Base-by-base conservation (phyloP, 2,797 vertebrate species). In the Peromyscus melanophrys region DNA sequence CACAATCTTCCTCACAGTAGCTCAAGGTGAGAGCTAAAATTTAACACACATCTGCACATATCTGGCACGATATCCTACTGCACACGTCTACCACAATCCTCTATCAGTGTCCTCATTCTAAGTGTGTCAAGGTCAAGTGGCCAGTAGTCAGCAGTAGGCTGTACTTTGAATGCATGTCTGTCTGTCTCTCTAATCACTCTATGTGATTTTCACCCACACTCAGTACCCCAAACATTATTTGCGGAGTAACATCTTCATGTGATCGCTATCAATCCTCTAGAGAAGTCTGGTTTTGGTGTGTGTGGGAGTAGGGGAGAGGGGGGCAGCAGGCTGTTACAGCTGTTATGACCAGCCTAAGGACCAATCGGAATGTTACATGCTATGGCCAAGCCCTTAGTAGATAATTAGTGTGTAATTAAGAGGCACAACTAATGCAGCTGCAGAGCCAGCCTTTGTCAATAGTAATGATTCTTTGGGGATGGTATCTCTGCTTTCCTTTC, bases 371-470 rank as follows among this genome's bases (percentile, higher is more conserved):
- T 85, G 71, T 71, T 73, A 73, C 29, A 52, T 57, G 19, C 55
- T 69, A 73, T 4, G 57, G 97, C 75, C 96, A 90, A 82, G 77
- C 71, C 71, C 80, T 96, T 67, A 59, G 87, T 49, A 25, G 43
- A 76, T 82, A 86, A 96, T 91, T 89, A 89, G 67, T 76, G 34
- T 85, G 17, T 78, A 90, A 96, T 90, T 83, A 95, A 96, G 81
- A 94, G 67, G 69, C 63, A 92, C 92, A 93, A 65, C 17, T 84
- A 94, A 96, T 52, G 69, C 31, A 37, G 17, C 80, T 37, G 52
- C 40, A 92, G 65, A 69, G 49, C 19, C 55, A 75, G 89, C 3
- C 75, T 90, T 89, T 92, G 67, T 59, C 94, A 91, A 80, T 19
- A 90, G 77, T 89, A 85, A 83, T 27, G 83, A 89, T 65, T 77